Percentiles rank a stretch among this genome's conserved stretches.
phyloP scores from a whole-genome alignment of 2,797 vertebrate species.

The Gallinago nigripennis region DNA sequence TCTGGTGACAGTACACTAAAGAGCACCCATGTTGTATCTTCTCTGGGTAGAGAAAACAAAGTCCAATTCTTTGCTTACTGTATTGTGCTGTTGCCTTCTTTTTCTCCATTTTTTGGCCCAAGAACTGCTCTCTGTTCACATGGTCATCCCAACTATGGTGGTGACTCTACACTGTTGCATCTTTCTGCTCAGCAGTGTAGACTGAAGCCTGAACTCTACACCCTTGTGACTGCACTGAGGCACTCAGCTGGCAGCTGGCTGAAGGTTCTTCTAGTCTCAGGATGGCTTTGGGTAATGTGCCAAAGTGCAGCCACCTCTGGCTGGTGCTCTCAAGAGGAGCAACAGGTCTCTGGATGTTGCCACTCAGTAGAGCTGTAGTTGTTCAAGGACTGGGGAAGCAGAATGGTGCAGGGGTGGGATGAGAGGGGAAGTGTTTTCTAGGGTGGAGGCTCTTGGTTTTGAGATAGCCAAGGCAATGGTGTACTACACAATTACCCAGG shows the following conservation, averaged over 20 bases:
- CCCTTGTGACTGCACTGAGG: no score
- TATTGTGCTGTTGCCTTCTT: not conserved
- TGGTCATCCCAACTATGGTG: not conserved
- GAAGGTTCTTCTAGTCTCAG: not conserved
- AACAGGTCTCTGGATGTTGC: not conserved
- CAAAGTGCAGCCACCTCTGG: not conserved
- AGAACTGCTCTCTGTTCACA: not conserved
- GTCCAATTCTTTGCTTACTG: not conserved
- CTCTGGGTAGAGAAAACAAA: not conserved
- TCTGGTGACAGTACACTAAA: not conserved
- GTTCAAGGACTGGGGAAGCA: not conserved
- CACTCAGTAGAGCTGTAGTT: fast-evolving
- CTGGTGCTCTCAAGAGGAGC: not conserved
- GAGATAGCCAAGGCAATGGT: not conserved
- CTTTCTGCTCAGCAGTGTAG: not conserved
- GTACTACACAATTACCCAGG: fast-evolving
- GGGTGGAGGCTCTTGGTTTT: not conserved
- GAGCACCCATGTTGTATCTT: not conserved
- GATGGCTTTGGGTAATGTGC: not conserved
- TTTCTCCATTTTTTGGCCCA: not conserved
- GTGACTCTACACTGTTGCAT: not conserved
- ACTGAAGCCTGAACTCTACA: not conserved
- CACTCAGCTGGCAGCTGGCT: not conserved
- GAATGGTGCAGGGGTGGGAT: not conserved
- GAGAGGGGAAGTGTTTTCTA: not conserved